A percentile compares a stretch with the other conserved stretches of the same genome.
phyloP scores from a whole-genome alignment of 2,113 vertebrate species.

The Alethe diademata region DNA sequence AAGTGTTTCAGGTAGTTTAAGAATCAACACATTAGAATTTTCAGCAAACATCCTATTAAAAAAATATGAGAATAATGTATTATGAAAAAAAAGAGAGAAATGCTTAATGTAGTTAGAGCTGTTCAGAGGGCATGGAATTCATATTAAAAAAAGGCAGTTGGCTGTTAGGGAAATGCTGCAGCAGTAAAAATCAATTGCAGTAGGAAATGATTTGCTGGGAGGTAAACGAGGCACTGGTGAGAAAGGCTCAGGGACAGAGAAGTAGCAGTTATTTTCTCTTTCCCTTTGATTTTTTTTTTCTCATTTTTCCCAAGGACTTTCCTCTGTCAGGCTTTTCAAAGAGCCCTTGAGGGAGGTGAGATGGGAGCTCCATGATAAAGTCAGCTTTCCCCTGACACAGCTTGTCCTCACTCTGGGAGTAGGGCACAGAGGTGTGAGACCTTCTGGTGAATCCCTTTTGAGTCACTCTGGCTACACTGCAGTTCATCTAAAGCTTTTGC shows the following conservation, averaged over 20 bases:
- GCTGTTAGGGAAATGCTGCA: neutral
- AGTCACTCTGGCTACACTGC: neutral
- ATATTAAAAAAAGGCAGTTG: neutral
- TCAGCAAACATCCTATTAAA: neutral
- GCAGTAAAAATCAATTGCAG: conserved; percentile 2
- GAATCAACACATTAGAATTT: neutral
- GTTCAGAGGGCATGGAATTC: neutral
- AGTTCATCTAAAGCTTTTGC: neutral
- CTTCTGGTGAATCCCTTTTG: neutral
- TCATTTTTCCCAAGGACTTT: neutral
- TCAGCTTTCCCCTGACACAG: neutral
- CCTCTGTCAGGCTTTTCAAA: neutral
- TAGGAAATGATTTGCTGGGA: neutral
- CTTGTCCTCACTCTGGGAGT: neutral
- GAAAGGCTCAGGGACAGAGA: neutral
- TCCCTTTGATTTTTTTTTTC: neutral
- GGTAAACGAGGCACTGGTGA: neutral
- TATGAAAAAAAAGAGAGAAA: neutral
- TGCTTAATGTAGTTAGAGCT: neutral
- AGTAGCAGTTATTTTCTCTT: neutral
- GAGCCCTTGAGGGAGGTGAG: neutral
- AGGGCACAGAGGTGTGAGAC: neutral
- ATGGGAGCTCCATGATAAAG: neutral
- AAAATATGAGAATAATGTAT: neutral
- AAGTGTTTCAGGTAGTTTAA: neutral